Conservation (phyloP, 2,113 vertebrate species). For the Meleagris gallopavo region DNA sequence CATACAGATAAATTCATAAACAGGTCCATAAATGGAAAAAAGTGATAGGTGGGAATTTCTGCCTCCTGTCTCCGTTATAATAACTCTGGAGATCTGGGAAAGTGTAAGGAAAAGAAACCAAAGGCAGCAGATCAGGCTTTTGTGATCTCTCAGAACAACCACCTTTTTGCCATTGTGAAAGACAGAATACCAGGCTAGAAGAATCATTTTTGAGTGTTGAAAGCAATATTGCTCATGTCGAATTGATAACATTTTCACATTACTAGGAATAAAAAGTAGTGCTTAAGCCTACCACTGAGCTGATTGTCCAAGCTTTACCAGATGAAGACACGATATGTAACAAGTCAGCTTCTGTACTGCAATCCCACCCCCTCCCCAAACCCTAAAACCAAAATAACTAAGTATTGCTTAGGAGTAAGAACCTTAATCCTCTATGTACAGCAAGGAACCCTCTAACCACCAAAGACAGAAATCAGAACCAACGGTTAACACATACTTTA, state of each 20-base stretch:
- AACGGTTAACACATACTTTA: constrained; percentile 52
- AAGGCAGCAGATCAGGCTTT: not conserved
- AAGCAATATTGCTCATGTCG: not conserved
- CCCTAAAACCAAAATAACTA: fast-evolving
- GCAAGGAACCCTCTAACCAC: not conserved
- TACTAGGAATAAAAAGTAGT: not conserved
- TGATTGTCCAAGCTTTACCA: not conserved
- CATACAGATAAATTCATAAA: not conserved
- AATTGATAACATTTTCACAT: not conserved
- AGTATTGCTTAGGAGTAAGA: not conserved
- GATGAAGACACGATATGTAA: not conserved
- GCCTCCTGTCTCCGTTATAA: not conserved
- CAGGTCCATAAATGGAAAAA: not conserved
- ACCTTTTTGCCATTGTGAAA: not conserved
- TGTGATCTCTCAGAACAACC: not conserved
- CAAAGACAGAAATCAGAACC: not conserved
- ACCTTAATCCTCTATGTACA: not conserved
- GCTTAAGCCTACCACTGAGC: not conserved
- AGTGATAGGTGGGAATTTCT: not conserved
- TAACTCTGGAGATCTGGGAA: not conserved
- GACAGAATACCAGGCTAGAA: not conserved
- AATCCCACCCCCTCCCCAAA: not conserved
- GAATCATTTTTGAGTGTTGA: not conserved
- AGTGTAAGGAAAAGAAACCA: not conserved
- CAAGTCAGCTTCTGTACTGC: not conserved